Percentiles rank a stretch among this genome's conserved stretches.
Conservation (phyloP, 2,797 vertebrate species). For the Liasis olivaceus region DNA sequence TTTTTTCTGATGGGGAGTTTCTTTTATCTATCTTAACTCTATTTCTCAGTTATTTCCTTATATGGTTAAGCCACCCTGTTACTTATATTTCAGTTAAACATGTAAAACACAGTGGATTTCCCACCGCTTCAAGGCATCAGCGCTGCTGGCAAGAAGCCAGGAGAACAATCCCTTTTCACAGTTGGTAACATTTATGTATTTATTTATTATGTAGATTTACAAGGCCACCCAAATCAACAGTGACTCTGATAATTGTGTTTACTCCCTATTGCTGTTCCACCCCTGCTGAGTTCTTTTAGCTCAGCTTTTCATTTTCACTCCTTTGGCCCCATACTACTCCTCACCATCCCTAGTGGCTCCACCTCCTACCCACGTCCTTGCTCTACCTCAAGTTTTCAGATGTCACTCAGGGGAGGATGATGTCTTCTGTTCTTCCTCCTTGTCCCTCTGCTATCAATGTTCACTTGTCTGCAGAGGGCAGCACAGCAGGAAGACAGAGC, state of each 20-base stretch:
- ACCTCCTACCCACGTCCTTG: neutral
- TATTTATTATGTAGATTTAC: neutral
- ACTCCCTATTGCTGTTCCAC: neutral
- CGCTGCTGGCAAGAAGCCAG: neutral
- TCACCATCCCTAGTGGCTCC: neutral
- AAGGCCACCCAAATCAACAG: neutral
- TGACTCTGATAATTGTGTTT: neutral
- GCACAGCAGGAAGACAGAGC: neutral
- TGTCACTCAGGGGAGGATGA: neutral
- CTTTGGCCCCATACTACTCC: neutral
- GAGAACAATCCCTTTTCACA: neutral
- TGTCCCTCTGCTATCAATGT: neutral
- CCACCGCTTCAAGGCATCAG: neutral
- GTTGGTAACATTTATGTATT: neutral
- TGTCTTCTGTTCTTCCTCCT: neutral
- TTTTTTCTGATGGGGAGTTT: neutral
- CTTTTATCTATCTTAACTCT: neutral
- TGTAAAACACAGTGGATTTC: neutral
- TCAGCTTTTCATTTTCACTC: neutral
- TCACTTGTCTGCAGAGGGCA: neutral
- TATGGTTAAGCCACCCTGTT: neutral
- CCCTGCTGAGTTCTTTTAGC: neutral
- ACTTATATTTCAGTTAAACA: neutral
- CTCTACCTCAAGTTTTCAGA: neutral
- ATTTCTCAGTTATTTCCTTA: neutral